Conservation (phyloP, 2,113 vertebrate species). For the Ageneiosus marmoratus region DNA sequence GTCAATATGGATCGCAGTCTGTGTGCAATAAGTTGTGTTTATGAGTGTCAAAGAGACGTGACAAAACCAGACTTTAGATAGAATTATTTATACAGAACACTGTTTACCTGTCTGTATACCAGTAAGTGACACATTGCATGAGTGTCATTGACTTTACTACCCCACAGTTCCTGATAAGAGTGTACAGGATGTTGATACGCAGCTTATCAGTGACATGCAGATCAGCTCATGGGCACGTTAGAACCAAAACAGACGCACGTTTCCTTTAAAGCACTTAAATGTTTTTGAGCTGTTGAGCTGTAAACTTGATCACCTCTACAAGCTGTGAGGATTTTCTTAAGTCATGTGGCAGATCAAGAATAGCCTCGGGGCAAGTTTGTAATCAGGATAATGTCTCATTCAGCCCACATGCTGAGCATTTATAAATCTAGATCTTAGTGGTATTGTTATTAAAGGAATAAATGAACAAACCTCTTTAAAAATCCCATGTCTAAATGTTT, state of each 20-base stretch:
- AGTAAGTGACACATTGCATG: not conserved
- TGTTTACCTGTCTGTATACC: too few species aligned
- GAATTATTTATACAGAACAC: too few species aligned
- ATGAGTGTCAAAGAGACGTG: too few species aligned
- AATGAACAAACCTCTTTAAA: not conserved
- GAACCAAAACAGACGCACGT: not conserved
- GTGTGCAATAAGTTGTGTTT: too few species aligned
- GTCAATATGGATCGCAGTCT: too few species aligned
- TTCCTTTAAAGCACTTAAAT: too few species aligned
- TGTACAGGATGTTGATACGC: constrained; percentile 8
- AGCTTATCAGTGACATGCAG: constrained; percentile 36
- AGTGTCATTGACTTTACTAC: not conserved
- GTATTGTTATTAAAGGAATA: not conserved
- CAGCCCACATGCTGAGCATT: not conserved
- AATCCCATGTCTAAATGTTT: too few species aligned
- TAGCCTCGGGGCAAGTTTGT: constrained; percentile 20
- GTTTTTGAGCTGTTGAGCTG: too few species aligned
- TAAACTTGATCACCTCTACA: not conserved
- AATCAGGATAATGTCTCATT: not conserved
- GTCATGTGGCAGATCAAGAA: constrained; percentile 37
- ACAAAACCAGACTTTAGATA: too few species aligned
- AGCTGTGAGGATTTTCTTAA: not conserved
- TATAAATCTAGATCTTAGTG: not conserved
- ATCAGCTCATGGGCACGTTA: not conserved
- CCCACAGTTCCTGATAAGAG: constrained; percentile 1